Conservation (phyloP, 2,113 vertebrate genomes). For the Stegostoma tigrinum region DNA sequence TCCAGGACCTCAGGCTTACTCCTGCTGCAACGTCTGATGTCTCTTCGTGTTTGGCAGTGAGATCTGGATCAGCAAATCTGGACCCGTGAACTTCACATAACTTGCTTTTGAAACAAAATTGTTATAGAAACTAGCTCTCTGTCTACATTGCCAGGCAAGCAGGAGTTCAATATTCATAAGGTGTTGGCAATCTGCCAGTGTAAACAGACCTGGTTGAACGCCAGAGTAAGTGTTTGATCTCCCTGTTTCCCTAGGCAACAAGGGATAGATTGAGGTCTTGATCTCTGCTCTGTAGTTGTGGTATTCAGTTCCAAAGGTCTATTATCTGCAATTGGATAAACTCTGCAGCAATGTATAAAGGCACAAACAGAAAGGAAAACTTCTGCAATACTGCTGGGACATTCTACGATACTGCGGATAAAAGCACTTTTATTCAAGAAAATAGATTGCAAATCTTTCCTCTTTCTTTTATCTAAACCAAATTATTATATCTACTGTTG, state of each 20-base stretch:
- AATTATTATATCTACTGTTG: background rate
- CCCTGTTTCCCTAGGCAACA: conserved; percentile 21
- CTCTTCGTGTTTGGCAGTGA: background rate
- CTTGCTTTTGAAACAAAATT: background rate
- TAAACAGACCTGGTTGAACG: background rate
- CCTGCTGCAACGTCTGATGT: background rate
- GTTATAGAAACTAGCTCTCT: conserved; percentile 13
- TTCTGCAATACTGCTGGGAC: background rate
- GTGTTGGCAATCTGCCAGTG: background rate
- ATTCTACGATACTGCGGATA: background rate
- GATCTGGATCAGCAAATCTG: background rate
- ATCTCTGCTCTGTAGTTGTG: background rate
- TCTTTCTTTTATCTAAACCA: background rate
- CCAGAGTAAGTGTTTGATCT: conserved; percentile 18
- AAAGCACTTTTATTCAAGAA: background rate
- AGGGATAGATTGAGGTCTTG: background rate
- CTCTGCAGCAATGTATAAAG: background rate
- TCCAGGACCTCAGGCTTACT: background rate
- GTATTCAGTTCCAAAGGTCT: conserved; percentile 23
- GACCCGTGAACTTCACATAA: background rate
- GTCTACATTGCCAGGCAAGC: background rate
- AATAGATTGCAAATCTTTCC: background rate
- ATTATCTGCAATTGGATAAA: background rate
- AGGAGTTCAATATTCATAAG: background rate
- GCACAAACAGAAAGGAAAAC: background rate